Percentiles rank a stretch among this genome's conserved stretches.
These are phyloP conservation scores for Pseudonaja textilis DNA, from an alignment of 2,113 vertebrate species.

Conservation along the genomic window DNA sequence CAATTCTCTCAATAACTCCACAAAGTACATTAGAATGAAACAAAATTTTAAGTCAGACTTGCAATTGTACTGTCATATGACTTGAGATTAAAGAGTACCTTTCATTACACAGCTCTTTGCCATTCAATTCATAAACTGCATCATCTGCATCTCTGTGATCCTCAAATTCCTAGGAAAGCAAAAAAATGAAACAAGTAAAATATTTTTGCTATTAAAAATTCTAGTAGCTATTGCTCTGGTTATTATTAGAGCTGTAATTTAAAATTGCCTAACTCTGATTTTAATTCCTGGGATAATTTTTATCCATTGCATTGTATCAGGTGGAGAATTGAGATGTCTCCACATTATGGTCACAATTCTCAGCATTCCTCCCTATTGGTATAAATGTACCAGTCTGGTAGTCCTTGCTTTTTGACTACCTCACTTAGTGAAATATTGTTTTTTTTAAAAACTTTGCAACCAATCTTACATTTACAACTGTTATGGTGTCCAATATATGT, in stretches of 20 bases:
- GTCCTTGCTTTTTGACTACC: background rate
- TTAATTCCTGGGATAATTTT: background rate
- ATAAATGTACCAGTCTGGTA: background rate
- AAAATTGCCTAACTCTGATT: background rate
- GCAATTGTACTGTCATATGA: background rate
- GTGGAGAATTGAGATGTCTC: background rate
- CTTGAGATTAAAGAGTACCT: constrained; percentile 66
- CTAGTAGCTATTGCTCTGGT: background rate
- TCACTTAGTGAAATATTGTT: background rate
- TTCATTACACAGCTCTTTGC: constrained; percentile 89
- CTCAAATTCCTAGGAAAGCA: constrained; percentile 83
- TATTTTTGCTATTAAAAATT: background rate
- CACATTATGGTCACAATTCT: background rate
- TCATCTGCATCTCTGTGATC: constrained; percentile 93
- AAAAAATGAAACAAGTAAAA: background rate
- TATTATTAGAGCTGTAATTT: background rate
- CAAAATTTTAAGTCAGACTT: background rate
- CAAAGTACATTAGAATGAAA: background rate
- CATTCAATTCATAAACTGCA: constrained; percentile 89
- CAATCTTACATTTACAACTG: background rate
- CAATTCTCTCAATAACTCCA: background rate
- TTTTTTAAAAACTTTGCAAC: background rate
- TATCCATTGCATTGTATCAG: background rate
- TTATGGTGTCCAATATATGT: background rate
- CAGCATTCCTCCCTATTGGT: background rate